Evolutionary conservation across 2,888 invertebrate genomes (phyloP), one percentile per base, ranked within the genome.

Genomic region (Chesias legatella): DNA sequence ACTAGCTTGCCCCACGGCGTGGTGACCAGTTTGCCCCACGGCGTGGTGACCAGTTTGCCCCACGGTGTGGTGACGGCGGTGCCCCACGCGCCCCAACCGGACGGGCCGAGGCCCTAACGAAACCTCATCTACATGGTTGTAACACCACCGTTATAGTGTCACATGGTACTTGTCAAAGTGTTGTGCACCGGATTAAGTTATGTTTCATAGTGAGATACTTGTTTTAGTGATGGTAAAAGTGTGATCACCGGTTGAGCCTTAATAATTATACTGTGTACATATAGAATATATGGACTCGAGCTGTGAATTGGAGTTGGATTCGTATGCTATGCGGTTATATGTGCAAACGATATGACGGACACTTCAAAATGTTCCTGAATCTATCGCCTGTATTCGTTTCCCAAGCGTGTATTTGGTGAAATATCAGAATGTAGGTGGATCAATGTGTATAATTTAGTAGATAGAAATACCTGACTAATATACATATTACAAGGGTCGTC

Each of bases 201-300:
- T 40, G 47, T 33, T 39, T 43, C 6, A 28, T 51, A 54, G 61
- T 56, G 59, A 59, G 43, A 56, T 48, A 51, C 50, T 44, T 45
- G 33, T 52, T n/a, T 43, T 35, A 51, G 58, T 58, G 56, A 51
- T 41, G 48, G 53, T 40, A 40, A 28, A n/a, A 46, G 51, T 52
- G 52, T 46, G 46, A 55, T 52, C 55, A 79, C 79, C 79, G 68
- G 69, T 70, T 65, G 66, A 82, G 85, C 85, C 85, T 85, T 85
- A 84, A 72, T 79, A 77, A 77, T 72, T 73, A 65, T 74, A 73
- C 64, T 69, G 71, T 85, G 84, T 85, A 84, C 58, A 86, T 85
- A 84, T 52, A 82, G 78, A 56, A 57, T 82, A 80, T 71, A 57
- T 51, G 58, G 67, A 57, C 49, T 56, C 41, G 78, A 59, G 79